Conservation (phyloP, 2,113 vertebrate genomes). For the chimpanzee (Pan troglodytes) region DNA sequence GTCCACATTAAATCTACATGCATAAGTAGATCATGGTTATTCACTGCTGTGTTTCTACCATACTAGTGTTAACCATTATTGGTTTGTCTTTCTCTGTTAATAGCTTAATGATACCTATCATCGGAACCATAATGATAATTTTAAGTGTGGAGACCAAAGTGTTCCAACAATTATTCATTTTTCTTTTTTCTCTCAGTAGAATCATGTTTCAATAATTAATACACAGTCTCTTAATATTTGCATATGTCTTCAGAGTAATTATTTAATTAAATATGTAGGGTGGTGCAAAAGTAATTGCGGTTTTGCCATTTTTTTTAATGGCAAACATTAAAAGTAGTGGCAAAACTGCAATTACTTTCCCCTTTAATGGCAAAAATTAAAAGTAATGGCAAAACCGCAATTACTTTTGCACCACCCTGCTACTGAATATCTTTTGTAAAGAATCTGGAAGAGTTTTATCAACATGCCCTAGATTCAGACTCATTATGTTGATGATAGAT, state of each 20-base stretch:
- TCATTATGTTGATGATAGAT: neutral
- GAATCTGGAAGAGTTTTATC: constrained; percentile 19
- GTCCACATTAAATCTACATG: neutral
- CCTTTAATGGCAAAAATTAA: too few relatives aligned
- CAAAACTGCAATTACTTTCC: too few relatives aligned
- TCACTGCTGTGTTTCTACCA: neutral
- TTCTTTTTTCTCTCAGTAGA: too few relatives aligned
- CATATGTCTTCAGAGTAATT: neutral
- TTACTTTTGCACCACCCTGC: too few relatives aligned
- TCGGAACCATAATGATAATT: neutral
- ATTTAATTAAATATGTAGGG: neutral
- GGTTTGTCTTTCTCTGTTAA: constrained; percentile 3
- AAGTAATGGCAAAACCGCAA: too few relatives aligned
- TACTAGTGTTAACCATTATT: neutral
- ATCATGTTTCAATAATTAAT: constrained; percentile 22
- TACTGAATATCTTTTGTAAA: constrained; percentile 35
- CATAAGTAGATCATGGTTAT: neutral
- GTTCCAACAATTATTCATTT: constrained; percentile 2
- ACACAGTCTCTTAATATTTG: neutral
- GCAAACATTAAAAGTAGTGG: neutral
- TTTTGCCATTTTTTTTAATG: too few relatives aligned
- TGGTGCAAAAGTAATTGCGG: too few relatives aligned
- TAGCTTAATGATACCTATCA: neutral
- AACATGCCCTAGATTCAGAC: neutral
- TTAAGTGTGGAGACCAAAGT: neutral